phyloP scores from a whole-genome alignment of 1,140 invertebrate species.

The Papilio aristodemus region DNA sequence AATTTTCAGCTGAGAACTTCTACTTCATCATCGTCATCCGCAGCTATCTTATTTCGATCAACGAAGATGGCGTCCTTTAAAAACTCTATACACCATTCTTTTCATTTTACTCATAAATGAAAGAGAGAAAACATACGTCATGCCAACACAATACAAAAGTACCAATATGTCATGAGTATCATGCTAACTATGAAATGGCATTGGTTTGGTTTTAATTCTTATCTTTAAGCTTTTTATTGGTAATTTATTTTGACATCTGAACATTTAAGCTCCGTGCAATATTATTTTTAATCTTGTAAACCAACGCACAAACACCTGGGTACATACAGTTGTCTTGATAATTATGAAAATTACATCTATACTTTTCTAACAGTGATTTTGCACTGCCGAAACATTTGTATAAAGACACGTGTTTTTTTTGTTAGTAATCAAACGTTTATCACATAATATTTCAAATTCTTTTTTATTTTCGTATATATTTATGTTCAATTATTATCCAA shows the following conservation, averaged over 20 bases:
- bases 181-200: slow-evolving; percentile 1
- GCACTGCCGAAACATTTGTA: no score
- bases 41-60: slow-evolving; percentile 71
- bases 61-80: slow-evolving; percentile 73
- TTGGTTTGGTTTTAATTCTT: not conserved
- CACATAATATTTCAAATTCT: no score
- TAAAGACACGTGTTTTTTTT: no score
- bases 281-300: not conserved
- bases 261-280: no score
- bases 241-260: not conserved
- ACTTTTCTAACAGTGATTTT: no score
- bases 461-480: no score
- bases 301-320: no score
- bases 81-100: not conserved
- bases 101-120: not conserved
- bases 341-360: no score
- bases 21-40: slow-evolving; percentile 70
- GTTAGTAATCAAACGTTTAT: no score
- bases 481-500: no score
- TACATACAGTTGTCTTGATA: no score
- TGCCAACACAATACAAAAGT: not conserved
- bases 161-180: not conserved
- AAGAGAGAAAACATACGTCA: not conserved
- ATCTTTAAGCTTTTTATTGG: not conserved
- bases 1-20: slow-evolving; percentile 69